Percentiles rank a stretch among this genome's conserved stretches.
Conservation (phyloP, 2,888 invertebrate species). For the Pomacea canaliculata region DNA sequence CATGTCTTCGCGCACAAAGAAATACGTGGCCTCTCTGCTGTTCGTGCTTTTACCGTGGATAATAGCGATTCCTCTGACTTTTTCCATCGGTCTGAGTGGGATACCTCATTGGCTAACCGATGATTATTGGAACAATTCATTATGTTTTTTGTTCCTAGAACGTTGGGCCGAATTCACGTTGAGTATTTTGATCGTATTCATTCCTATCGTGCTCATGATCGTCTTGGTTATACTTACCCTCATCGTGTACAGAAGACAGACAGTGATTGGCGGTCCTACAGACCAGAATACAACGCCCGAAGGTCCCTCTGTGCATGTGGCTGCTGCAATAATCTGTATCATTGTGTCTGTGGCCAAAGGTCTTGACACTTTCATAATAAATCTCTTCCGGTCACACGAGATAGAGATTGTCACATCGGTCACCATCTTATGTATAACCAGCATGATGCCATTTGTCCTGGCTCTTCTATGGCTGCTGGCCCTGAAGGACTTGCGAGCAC, state of each 20-base stretch:
- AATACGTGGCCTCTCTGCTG: not conserved
- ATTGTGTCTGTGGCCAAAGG: slow-evolving; percentile 1
- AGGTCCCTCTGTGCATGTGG: slow-evolving; percentile 8
- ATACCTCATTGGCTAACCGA: too few species aligned
- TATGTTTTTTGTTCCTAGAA: too few species aligned
- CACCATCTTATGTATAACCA: too few species aligned
- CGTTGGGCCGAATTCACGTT: too few species aligned
- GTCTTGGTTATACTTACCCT: slow-evolving; percentile 1
- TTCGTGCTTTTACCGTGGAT: slow-evolving; percentile 11
- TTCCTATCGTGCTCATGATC: not conserved
- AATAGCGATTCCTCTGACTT: not conserved
- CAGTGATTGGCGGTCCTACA: not conserved
- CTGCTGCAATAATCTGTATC: slow-evolving; percentile 2
- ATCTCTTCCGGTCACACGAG: too few species aligned
- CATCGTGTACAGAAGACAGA: not conserved
- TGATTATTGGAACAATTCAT: too few species aligned
- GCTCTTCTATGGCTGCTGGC: too few species aligned
- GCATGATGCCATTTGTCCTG: too few species aligned
- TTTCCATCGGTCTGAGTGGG: not conserved
- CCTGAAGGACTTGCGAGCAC: too few species aligned
- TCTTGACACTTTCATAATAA: not conserved
- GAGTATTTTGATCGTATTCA: too few species aligned
- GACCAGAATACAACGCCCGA: not conserved
- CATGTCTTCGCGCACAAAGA: not conserved
- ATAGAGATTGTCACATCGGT: too few species aligned